Conservation (phyloP, 1,140 invertebrate genomes). For the Sesamia nonagrioides region DNA sequence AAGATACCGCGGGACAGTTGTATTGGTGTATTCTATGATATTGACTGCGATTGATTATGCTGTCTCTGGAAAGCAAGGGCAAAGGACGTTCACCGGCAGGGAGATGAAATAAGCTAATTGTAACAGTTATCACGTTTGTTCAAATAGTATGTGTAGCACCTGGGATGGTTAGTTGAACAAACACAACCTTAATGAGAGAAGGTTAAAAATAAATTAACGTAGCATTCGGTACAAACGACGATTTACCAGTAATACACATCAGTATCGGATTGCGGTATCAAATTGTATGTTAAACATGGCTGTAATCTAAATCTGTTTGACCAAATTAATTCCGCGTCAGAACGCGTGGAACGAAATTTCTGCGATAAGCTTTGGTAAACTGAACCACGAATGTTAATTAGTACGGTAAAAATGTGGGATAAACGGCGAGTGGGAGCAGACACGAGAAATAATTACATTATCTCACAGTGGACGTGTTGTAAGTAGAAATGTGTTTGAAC, state of each 20-base stretch:
- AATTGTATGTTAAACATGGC: conserved; percentile 51
- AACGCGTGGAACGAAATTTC: conserved; percentile 44
- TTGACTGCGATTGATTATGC: background rate
- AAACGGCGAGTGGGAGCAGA: conserved; percentile 53
- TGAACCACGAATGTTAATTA: conserved; percentile 66
- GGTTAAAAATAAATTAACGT: background rate
- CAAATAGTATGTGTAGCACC: background rate
- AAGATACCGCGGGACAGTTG: background rate
- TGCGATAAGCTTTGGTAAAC: conserved; percentile 53
- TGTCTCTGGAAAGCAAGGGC: no score
- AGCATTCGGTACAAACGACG: conserved; percentile 25
- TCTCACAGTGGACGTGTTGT: conserved; percentile 68
- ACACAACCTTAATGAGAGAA: background rate
- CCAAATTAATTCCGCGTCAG: conserved; percentile 54
- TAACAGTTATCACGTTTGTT: background rate
- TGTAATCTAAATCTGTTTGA: conserved; percentile 57
- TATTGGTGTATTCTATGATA: background rate
- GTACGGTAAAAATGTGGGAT: conserved; percentile 61
- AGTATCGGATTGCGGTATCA: conserved; percentile 36
- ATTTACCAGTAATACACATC: conserved; percentile 31
- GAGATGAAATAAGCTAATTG: background rate
- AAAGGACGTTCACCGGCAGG: background rate
- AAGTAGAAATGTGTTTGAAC: conserved; percentile 68
- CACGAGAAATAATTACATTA: conserved; percentile 78
- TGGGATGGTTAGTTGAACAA: background rate